Percentiles rank a stretch among this genome's conserved stretches.
These are phyloP conservation scores for Isotomurus palustris DNA, from an alignment of 2,888 invertebrate genomes.

Conservation along the genomic window DNA sequence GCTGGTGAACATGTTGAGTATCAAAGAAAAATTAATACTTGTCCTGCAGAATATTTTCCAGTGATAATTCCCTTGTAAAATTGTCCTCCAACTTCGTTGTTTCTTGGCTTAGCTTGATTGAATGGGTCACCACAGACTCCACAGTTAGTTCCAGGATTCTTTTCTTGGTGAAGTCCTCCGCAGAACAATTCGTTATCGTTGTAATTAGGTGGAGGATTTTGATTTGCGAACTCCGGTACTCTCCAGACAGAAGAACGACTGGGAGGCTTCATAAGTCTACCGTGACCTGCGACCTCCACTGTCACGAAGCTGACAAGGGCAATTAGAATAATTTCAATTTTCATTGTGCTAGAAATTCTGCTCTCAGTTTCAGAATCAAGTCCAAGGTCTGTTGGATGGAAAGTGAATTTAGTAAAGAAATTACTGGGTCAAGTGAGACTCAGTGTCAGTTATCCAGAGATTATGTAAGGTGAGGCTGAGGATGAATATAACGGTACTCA, in stretches of 20 bases:
- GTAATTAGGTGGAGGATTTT: slow-evolving; percentile 13
- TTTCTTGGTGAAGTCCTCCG: slow-evolving; percentile 6
- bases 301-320: too few relatives aligned
- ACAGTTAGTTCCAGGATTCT: slow-evolving; percentile 3
- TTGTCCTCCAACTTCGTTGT: slow-evolving; percentile 12
- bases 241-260: slow-evolving; percentile 16
- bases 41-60: slow-evolving; percentile 15
- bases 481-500: too few relatives aligned
- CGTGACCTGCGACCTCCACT: not conserved
- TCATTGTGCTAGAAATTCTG: too few relatives aligned
- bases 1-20: too few relatives aligned
- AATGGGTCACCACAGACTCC: slow-evolving; percentile 17
- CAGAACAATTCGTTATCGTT: slow-evolving; percentile 13
- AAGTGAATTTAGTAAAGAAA: too few relatives aligned
- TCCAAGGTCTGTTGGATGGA: too few relatives aligned
- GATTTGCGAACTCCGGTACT: slow-evolving; percentile 7
- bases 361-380: too few relatives aligned
- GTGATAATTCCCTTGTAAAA: slow-evolving; percentile 12
- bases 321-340: too few relatives aligned
- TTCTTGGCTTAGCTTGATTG: not conserved
- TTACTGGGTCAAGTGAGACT: too few relatives aligned
- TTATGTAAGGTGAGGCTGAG: too few relatives aligned
- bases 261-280: slow-evolving; percentile 4
- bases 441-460: too few relatives aligned
- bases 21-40: too few relatives aligned